Evolutionary conservation across 2,888 invertebrate species (phyloP).

Genomic region (Ophion ventricosus): DNA sequence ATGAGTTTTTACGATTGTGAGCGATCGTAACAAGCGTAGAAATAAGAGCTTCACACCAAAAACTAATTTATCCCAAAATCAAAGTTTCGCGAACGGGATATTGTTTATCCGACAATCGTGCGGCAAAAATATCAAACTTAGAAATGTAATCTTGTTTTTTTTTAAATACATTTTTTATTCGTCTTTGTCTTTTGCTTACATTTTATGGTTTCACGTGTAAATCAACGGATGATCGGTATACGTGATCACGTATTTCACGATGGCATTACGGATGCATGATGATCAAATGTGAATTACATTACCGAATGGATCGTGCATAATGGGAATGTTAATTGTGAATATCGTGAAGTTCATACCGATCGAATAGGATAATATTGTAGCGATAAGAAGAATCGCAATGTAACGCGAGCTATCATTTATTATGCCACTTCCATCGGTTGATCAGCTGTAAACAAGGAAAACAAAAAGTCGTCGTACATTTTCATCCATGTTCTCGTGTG

Average conservation of each 20-base stretch:
- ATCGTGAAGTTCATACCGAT: background rate
- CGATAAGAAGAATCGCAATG: slow-evolving; percentile 31
- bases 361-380: slow-evolving; percentile 55
- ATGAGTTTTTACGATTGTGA: slow-evolving; percentile 52
- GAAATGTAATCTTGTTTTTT: slow-evolving; percentile 55
- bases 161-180: slow-evolving; percentile 32
- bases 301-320: too few relatives aligned
- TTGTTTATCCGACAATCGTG: slow-evolving; percentile 25
- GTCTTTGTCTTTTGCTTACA: slow-evolving; percentile 44
- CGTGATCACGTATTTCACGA: background rate
- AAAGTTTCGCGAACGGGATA: slow-evolving; percentile 30
- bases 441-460: slow-evolving; percentile 71
- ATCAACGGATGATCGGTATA: slow-evolving; percentile 1
- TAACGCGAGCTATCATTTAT: slow-evolving; percentile 6
- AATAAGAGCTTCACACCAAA: slow-evolving; percentile 74
- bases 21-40: slow-evolving; percentile 58
- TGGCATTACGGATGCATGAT: too few relatives aligned
- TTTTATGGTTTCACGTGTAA: slow-evolving; percentile 52
- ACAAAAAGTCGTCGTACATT: slow-evolving; percentile 2
- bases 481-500: too few relatives aligned
- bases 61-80: slow-evolving; percentile 71
- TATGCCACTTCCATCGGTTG: slow-evolving; percentile 77
- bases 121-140: slow-evolving; percentile 58
- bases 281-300: too few relatives aligned
- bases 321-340: too few relatives aligned